phyloP scores from a whole-genome alignment of 2,888 invertebrate species.

The Xanthostigma xanthostigma region DNA sequence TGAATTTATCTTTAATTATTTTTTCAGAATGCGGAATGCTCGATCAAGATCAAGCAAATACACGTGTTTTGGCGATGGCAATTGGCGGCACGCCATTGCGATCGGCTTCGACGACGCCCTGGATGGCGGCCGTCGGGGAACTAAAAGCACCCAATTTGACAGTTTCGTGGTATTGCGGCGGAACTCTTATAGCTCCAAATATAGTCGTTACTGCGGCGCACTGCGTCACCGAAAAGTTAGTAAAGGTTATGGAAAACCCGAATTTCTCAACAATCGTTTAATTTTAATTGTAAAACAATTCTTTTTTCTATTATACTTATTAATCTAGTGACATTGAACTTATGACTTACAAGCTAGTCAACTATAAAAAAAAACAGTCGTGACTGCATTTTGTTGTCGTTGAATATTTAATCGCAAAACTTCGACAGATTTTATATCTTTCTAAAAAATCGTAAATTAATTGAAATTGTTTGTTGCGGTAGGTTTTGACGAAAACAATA shows the following conservation, averaged over 20 bases:
- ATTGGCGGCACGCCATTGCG: constrained; percentile 13
- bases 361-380: too few relatives aligned
- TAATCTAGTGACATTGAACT: too few relatives aligned
- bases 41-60: background rate
- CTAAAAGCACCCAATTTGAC: constrained; percentile 2
- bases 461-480: too few relatives aligned
- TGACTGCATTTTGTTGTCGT: too few relatives aligned
- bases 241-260: background rate
- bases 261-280: background rate
- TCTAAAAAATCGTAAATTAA: too few relatives aligned
- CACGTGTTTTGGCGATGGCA: constrained; percentile 8
- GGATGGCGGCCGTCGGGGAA: constrained; percentile 16
- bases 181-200: constrained; percentile 11
- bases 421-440: too few relatives aligned
- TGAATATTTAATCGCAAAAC: too few relatives aligned
- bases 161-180: constrained; percentile 15
- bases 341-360: too few relatives aligned
- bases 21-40: constrained; percentile 10
- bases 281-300: background rate
- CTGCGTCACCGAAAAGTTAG: constrained; percentile 14
- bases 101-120: constrained; percentile 12
- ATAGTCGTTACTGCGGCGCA: constrained; percentile 17
- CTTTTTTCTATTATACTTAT: too few relatives aligned
- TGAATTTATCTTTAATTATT: background rate
- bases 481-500: too few relatives aligned